Evolutionary conservation across 2,113 vertebrate species (phyloP), one percentile per base, ranked within the genome.

Genomic region (Neotoma lepida): DNA sequence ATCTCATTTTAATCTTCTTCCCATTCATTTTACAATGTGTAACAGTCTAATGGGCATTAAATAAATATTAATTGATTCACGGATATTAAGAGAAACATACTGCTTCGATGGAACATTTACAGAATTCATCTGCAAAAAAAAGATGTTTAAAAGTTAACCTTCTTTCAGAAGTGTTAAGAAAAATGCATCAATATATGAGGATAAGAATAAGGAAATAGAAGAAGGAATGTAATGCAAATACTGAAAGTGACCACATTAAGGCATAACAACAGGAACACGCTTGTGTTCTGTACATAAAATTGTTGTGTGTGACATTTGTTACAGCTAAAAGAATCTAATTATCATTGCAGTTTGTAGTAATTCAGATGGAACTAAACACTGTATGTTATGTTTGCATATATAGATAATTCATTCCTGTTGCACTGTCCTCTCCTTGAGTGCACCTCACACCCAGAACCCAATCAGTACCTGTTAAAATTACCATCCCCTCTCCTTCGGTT

Each of bases 41-140:
- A 70, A 64, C 49, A 85, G 28, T 64, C 41, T 93, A 90, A 87
- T 76, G 74, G 49, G 82, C 68, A 76, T 80, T 95, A 87, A 86
- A 84, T 90, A 97, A 97, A 90, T 91, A 74, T 49, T 81, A 91
- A 94, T 35, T 94, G 93, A 95, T 90, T 93, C 49, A 92, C 86
- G 39, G 58, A 76, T 88, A 88, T 92, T 91, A 86, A 90, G 44
- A 58, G 30, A 94, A 35, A 71, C 35, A 20, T 14, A 64, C 14
- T 74, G 46, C 0, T 70, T 90, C 15, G 56, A 22, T 18, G 85
- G 44, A 92, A 92, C 28, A 93, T 26, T 90, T 88, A 24, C 20
- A 89, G 46, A 94, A 90, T 74, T 44, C 54, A 9, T 41, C 28
- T 77, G n/a, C 10, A 58, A 54, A 68, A 90, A 12, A 0, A 41